phyloP scores from a whole-genome alignment of 2,888 invertebrate species.

The Himalopsyche anomala region DNA sequence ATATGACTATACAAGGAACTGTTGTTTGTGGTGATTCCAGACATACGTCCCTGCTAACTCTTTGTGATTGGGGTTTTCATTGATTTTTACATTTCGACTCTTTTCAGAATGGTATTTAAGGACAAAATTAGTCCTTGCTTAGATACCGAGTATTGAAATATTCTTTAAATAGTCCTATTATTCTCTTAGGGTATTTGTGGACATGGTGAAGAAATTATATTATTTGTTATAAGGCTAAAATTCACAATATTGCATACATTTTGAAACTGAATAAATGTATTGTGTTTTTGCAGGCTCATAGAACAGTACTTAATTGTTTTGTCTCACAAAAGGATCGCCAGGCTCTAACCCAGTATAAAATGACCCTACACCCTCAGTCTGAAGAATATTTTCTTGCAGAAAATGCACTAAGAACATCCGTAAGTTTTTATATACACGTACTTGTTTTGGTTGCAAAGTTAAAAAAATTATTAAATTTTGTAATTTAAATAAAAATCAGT shows the following conservation, averaged over 20 bases:
- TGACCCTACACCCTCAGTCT: conserved; percentile 79
- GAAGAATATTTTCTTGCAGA: conserved; percentile 86
- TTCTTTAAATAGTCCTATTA: too few relatives aligned
- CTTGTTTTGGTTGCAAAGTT: not conserved
- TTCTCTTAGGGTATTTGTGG: too few relatives aligned
- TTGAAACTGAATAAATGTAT: not conserved
- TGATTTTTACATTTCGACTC: too few relatives aligned
- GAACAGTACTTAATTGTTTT: conserved; percentile 79
- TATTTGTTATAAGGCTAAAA: not conserved
- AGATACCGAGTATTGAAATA: too few relatives aligned
- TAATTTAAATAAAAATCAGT: not conserved
- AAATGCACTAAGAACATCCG: conserved; percentile 78
- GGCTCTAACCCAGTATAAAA: conserved; percentile 80
- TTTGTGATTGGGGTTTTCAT: not conserved
- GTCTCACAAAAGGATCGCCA: conserved; percentile 80
- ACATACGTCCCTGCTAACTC: too few relatives aligned
- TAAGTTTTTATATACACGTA: conserved; percentile 66
- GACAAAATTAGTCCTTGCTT: too few relatives aligned
- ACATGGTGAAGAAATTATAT: too few relatives aligned
- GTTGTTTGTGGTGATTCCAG: too few relatives aligned
- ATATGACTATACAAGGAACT: too few relatives aligned
- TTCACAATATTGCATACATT: not conserved
- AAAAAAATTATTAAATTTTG: not conserved
- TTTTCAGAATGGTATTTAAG: too few relatives aligned
- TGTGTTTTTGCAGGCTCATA: conserved; percentile 74